A percentile compares a stretch with the other conserved stretches of the same genome.
Evolutionary conservation across 2,113 vertebrate species (phyloP).

Genomic region (Hydropotes inermis): DNA sequence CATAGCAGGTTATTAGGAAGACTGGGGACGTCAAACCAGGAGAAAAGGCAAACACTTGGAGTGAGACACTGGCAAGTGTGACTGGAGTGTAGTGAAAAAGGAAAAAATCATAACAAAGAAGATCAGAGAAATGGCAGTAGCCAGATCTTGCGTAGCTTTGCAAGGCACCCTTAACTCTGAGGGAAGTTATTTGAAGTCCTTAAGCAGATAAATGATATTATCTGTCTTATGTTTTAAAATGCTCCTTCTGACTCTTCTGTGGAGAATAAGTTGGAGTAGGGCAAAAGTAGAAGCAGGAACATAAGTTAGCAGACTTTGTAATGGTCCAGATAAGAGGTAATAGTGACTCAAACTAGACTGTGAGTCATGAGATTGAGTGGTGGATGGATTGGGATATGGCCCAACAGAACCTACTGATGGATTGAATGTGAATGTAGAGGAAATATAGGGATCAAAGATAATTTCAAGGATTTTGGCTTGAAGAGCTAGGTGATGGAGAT

Average conservation of each 20-base stretch:
- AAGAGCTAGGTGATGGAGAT: background rate
- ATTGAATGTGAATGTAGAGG: background rate
- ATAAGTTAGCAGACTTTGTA: background rate
- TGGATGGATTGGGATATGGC: background rate
- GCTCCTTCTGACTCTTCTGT: background rate
- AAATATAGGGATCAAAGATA: background rate
- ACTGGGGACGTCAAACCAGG: background rate
- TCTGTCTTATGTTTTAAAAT: conserved; percentile 9
- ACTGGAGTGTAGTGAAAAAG: background rate
- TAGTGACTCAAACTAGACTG: background rate
- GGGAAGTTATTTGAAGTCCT: background rate
- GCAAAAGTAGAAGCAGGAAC: background rate
- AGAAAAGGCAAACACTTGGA: background rate
- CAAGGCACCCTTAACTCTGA: background rate
- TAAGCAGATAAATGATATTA: background rate
- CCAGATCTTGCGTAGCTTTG: background rate
- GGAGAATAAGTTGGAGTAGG: background rate
- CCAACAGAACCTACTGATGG: background rate
- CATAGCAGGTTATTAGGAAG: background rate
- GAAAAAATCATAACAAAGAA: background rate
- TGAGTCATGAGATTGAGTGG: background rate
- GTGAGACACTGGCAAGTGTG: background rate
- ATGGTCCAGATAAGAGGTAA: background rate
- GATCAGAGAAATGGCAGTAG: background rate
- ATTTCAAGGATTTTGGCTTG: background rate